Evolutionary conservation across 2,797 vertebrate genomes (phyloP).

Genomic region (Xiphophorus birchmanni): DNA sequence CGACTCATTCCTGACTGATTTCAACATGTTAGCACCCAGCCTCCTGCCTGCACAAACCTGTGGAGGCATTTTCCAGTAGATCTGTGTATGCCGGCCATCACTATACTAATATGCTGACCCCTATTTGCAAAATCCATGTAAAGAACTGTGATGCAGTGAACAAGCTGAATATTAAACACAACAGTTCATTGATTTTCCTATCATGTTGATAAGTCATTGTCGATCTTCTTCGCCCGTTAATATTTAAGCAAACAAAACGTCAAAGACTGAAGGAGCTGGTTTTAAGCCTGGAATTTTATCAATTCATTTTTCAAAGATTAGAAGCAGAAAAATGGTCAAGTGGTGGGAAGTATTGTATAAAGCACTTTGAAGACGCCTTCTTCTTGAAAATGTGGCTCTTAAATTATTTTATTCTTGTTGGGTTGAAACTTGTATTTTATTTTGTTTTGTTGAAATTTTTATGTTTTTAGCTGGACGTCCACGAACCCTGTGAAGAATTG

Average conservation of each 20-base stretch:
- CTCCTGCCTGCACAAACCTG: constrained; percentile 33
- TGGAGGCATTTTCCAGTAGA: constrained; percentile 48
- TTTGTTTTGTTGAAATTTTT: background rate
- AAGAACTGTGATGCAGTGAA: background rate
- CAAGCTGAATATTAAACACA: background rate
- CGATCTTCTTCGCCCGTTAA: background rate
- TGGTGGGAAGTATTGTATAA: background rate
- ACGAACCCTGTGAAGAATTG: constrained; percentile 2
- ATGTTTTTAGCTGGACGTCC: background rate
- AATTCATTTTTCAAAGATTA: background rate
- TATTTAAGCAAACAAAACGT: background rate
- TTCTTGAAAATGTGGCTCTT: constrained; percentile 18
- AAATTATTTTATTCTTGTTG: constrained; percentile 25
- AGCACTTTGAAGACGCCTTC: background rate
- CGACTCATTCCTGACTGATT: constrained; percentile 7
- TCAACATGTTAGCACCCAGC: constrained; percentile 19
- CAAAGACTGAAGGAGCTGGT: constrained; percentile 10
- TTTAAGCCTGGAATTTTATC: background rate
- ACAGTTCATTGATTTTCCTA: background rate
- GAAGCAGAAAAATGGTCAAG: background rate
- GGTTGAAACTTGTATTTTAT: background rate
- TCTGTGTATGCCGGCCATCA: constrained; percentile 7
- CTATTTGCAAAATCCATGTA: background rate
- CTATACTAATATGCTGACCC: background rate
- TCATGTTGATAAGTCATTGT: background rate